A percentile compares a stretch with the other conserved stretches of the same genome.
phyloP scores from a whole-genome alignment of 2,797 vertebrate genomes.

The Synaphobranchus kaupii region DNA sequence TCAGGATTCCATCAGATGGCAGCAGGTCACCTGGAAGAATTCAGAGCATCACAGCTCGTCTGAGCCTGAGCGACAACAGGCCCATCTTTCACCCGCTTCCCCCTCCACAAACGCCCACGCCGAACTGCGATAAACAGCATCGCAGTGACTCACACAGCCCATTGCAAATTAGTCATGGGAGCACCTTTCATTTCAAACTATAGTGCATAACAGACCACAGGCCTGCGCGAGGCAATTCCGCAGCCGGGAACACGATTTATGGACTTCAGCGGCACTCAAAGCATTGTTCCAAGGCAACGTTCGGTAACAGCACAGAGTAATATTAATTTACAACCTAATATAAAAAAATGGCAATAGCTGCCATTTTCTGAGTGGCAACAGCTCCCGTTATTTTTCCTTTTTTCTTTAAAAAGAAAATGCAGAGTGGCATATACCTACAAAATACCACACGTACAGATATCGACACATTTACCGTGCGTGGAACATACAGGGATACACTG shows the following conservation, averaged over 20 bases:
- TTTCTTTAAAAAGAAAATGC: not conserved
- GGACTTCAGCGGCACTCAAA: not conserved
- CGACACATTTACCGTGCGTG: not conserved
- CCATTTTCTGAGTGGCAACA: not conserved
- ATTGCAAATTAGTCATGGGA: conserved; percentile 49
- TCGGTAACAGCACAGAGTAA: not conserved
- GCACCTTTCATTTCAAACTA: not conserved
- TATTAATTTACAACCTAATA: conserved; percentile 5
- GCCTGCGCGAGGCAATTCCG: not conserved
- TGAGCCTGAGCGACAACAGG: conserved; percentile 40
- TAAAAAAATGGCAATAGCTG: not conserved
- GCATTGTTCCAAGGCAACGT: conserved; percentile 12
- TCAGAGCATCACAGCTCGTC: conserved; percentile 6
- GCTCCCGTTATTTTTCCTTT: not conserved
- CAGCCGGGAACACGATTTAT: not conserved
- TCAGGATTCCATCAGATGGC: conserved; percentile 91
- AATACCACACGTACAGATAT: conserved; percentile 32
- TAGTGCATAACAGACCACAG: not conserved
- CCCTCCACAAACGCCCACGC: conserved; percentile 36
- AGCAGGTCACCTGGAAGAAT: conserved; percentile 84
- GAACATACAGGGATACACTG: not conserved
- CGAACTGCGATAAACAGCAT: conserved; percentile 35
- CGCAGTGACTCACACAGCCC: conserved; percentile 48
- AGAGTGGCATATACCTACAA: not conserved
- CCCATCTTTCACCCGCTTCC: conserved; percentile 40